Evolutionary conservation across 2,113 vertebrate species (phyloP).

Genomic region (Rhinopomastus cyanomelas): DNA sequence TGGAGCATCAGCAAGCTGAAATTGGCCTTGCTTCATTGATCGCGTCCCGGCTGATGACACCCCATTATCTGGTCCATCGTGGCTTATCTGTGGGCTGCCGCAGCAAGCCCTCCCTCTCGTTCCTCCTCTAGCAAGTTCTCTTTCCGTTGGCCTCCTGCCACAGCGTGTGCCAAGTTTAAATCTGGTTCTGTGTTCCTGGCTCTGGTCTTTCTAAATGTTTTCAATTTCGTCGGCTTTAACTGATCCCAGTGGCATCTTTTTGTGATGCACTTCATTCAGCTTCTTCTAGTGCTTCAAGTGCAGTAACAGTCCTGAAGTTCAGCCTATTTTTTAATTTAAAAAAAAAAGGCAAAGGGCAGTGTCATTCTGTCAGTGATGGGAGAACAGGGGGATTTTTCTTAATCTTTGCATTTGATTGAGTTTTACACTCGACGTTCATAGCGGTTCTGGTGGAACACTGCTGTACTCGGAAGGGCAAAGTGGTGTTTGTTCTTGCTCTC

Average conservation of each 20-base stretch:
- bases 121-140: neutral
- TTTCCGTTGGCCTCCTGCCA: conserved; percentile 37
- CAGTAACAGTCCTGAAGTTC: neutral
- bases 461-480: neutral
- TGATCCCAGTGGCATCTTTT: conserved; percentile 58
- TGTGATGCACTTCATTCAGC: conserved; percentile 40
- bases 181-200: conserved; percentile 51
- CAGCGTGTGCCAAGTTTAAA: neutral
- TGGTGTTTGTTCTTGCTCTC: neutral
- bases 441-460: neutral
- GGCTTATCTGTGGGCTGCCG: neutral
- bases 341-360: neutral
- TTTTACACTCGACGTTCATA: fast-evolving
- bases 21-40: neutral
- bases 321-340: conserved; percentile 5
- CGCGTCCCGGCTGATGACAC: neutral
- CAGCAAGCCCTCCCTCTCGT: neutral
- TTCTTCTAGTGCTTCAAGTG: conserved; percentile 2
- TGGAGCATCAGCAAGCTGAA: neutral
- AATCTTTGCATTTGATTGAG: neutral
- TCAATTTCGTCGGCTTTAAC: conserved; percentile 43
- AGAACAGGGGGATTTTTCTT: neutral
- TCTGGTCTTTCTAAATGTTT: conserved; percentile 2
- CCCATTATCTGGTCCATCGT: neutral
- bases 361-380: neutral